Conservation (phyloP, 2,113 vertebrate species). For the Monarcha castaneiventris region DNA sequence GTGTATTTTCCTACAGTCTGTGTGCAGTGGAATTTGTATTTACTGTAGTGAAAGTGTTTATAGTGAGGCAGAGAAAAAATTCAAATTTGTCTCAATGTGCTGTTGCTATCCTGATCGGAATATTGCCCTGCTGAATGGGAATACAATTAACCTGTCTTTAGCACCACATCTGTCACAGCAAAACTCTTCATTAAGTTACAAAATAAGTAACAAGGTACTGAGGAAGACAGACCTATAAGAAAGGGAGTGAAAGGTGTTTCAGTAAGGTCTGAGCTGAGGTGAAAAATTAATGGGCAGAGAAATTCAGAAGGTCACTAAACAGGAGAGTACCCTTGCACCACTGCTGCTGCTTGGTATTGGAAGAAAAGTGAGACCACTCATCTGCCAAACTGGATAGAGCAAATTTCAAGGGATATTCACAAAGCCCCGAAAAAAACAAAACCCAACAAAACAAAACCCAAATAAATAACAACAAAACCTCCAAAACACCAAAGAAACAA, state of each 20-base stretch:
- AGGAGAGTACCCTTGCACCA: background rate
- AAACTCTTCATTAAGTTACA: background rate
- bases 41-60: background rate
- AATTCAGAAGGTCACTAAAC: background rate
- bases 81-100: background rate
- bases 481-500: background rate
- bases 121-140: background rate
- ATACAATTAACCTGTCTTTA: background rate
- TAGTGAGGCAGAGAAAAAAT: background rate
- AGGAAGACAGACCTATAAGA: background rate
- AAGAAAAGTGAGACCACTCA: background rate
- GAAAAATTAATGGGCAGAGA: background rate
- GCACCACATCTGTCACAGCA: background rate
- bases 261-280: background rate
- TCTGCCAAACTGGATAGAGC: background rate
- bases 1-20: constrained; percentile 1
- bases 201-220: background rate
- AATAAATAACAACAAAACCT: background rate
- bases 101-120: background rate
- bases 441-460: background rate
- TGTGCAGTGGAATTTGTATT: background rate
- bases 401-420: background rate
- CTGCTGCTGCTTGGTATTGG: background rate
- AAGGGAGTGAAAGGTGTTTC: background rate
- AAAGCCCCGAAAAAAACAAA: background rate